These are phyloP conservation scores for Tetragnatha versicolor DNA, from an alignment of 1,140 invertebrate species.

Conservation along the genomic window DNA sequence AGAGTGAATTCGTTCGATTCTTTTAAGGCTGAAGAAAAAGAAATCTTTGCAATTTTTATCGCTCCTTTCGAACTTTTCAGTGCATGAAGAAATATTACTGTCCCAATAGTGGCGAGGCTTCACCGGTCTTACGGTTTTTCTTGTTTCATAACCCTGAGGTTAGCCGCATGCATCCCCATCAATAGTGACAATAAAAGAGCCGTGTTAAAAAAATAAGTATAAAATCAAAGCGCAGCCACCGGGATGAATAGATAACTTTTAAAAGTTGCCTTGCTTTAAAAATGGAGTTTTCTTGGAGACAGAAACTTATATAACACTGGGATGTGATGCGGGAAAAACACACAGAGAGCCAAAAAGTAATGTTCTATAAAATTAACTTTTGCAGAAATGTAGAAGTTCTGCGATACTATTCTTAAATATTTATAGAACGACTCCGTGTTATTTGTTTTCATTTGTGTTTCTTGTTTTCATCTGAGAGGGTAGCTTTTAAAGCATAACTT, in stretches of 20 bases:
- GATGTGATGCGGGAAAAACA: no score
- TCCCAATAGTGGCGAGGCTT: not conserved
- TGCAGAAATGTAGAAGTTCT: no score
- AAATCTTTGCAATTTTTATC: constrained; percentile 12
- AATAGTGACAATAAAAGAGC: not conserved
- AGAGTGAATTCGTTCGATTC: not conserved
- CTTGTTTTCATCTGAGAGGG: no score
- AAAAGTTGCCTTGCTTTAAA: constrained; percentile 2
- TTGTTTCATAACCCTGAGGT: not conserved
- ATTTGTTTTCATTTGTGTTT: no score
- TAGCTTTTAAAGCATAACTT: no score
- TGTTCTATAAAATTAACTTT: no score
- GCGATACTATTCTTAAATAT: no score
- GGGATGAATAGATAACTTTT: not conserved
- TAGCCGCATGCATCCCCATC: not conserved
- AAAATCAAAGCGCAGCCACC: not conserved
- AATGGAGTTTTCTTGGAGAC: no score
- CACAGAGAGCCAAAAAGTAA: no score
- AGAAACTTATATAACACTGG: no score
- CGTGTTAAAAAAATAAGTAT: not conserved
- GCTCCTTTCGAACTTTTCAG: not conserved
- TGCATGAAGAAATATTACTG: constrained; percentile 26
- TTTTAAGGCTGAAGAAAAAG: constrained; percentile 5
- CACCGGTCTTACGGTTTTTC: not conserved
- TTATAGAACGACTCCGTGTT: no score